Percentiles rank a stretch among this genome's conserved stretches.
These are phyloP conservation scores for Leptinotarsa tumamoca DNA, from an alignment of 2,888 invertebrate genomes.

Conservation along the genomic window DNA sequence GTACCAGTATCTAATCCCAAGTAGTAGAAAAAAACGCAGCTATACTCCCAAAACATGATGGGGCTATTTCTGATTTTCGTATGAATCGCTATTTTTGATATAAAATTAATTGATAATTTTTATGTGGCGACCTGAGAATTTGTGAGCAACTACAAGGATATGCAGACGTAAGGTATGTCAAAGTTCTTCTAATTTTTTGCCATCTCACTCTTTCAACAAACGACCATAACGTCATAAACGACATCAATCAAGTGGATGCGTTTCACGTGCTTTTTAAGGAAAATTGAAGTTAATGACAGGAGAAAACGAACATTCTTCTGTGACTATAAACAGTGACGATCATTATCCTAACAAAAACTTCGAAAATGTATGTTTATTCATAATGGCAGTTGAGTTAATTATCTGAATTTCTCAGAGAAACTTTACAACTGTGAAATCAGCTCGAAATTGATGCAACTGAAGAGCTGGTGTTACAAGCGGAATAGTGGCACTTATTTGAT, in stretches of 20 bases:
- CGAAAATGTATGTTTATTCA: slow-evolving; percentile 12
- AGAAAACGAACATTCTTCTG: slow-evolving; percentile 16
- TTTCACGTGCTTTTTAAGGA: slow-evolving; percentile 25
- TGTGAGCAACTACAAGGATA: background rate
- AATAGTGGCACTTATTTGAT: background rate
- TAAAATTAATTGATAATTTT: too few relatives aligned
- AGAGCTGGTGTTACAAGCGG: background rate
- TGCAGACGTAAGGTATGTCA: background rate
- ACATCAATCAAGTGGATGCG: background rate
- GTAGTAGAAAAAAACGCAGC: too few relatives aligned
- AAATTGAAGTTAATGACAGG: slow-evolving; percentile 19
- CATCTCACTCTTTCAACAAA: background rate
- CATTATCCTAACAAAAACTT: slow-evolving; percentile 15
- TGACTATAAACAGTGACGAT: slow-evolving; percentile 20
- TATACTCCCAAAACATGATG: too few relatives aligned
- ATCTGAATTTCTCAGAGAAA: slow-evolving; percentile 14
- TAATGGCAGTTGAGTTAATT: slow-evolving; percentile 11
- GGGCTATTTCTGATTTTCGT: too few relatives aligned
- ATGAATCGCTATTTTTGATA: too few relatives aligned
- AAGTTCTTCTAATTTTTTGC: background rate
- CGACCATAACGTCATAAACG: background rate
- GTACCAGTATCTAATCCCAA: too few relatives aligned
- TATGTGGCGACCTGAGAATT: too few relatives aligned
- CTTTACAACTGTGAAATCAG: slow-evolving; percentile 5
- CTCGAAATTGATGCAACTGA: slow-evolving; percentile 6